These are phyloP conservation scores for Epistrophe eligans DNA, from an alignment of 2,888 invertebrate species.

Conservation along the genomic window DNA sequence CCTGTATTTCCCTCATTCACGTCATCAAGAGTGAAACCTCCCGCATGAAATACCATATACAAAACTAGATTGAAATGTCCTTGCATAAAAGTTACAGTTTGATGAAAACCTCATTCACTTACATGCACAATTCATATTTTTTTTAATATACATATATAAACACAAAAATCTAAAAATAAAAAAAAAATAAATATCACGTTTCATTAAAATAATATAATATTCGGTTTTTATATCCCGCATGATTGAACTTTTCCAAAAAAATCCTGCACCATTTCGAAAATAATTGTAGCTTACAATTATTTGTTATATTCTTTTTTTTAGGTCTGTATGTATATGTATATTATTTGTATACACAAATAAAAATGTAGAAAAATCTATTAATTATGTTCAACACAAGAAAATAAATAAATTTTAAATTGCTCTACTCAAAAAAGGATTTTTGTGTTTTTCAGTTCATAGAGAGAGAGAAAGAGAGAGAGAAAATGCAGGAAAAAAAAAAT, in stretches of 20 bases:
- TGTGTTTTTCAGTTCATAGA: neutral
- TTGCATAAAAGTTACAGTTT: conserved; percentile 39
- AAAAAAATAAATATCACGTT: conserved; percentile 24
- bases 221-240: neutral
- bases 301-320: neutral
- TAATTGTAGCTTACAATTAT: conserved; percentile 12
- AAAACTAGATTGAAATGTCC: conserved; percentile 55
- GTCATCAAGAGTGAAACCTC: conserved; percentile 3
- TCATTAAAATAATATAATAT: conserved; percentile 51
- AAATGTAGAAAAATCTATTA: conserved; percentile 23
- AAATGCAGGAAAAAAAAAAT: neutral
- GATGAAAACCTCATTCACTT: conserved; percentile 40
- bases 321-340: too few relatives aligned
- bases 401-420: conserved; percentile 58
- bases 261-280: conserved; percentile 43
- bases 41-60: conserved; percentile 3
- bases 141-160: neutral
- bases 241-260: conserved; percentile 17
- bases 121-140: conserved; percentile 31
- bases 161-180: neutral
- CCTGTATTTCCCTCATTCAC: conserved; percentile 45
- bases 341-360: neutral
- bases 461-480: neutral
- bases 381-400: conserved; percentile 52
- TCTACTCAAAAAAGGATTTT: neutral